Base-by-base conservation (phyloP, 1,140 invertebrate species). In the Leptestheria dahalacensis region DNA sequence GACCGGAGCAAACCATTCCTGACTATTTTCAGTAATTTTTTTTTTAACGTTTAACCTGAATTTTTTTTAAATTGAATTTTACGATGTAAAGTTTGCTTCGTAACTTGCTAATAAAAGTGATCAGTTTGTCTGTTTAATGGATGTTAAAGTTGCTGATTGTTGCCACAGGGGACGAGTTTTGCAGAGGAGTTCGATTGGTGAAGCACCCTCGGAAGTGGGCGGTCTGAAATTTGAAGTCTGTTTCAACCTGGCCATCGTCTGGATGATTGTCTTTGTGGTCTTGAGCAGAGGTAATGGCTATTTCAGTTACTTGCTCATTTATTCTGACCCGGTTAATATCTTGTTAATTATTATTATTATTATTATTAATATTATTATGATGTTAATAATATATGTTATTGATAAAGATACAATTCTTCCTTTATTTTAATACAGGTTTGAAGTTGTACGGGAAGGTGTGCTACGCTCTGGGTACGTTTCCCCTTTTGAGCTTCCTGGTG, bases 251-350 rank as follows among this genome's bases (percentile, higher is more conserved):
- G 86, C 86, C 1, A 82, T 92, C 2, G 82, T 92, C 15, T 94
- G 91, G 91, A 84, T 89, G 77, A 83, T 89, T 33, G 82, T 91
- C 11, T 92, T 91, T 66, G 79, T 93, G 10, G 83, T 83, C n/a
- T 75, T 93, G 2, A 88, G 86, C 69, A 91, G 90, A 82, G 89
- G 80, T 80, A 62, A 25, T 48, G 9, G 12, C 3, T 23, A 23
- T 3, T 58, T 47, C 46, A n/a, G 11, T n/a, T 12, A 12, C 46
- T 47, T 47, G 11, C n/a, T 47, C 46, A 47, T 47, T n/a, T 47
- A 12, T 47, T 47, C n/a, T n/a, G 11, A 47, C 11, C 11, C n/a
- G 46, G 46, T 11, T n/a, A n/a, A n/a, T 33, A 9, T 23, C 41
- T 61, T 59, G n/a, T n/a, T 60, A 23, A 28, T 28, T 60, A 24